These are phyloP conservation scores for Recurvirostra avosetta DNA, from an alignment of 2,113 vertebrate species.

Conservation along the genomic window DNA sequence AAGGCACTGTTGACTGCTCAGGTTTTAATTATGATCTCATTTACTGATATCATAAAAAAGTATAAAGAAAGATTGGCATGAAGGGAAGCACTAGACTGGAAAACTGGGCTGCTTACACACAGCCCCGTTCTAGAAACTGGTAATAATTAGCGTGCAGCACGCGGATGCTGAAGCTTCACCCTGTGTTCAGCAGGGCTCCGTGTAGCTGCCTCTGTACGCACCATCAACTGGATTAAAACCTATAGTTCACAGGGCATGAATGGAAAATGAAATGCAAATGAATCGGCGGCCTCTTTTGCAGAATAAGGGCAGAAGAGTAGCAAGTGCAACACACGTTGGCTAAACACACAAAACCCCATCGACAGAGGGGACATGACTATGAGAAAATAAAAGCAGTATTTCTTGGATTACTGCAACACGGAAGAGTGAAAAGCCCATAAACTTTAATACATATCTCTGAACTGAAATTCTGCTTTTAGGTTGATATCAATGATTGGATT, in stretches of 20 bases:
- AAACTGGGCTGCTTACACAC: background rate
- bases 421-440: background rate
- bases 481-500: background rate
- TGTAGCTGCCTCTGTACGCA: background rate
- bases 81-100: background rate
- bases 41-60: background rate
- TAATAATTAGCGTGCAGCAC: background rate
- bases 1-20: background rate
- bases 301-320: background rate
- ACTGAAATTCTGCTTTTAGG: background rate
- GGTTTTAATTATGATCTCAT: slow-evolving; percentile 23
- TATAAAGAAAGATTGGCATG: background rate
- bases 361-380: background rate
- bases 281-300: background rate
- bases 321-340: background rate
- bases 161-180: background rate
- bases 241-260: background rate
- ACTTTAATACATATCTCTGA: background rate
- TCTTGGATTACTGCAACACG: background rate
- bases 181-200: background rate
- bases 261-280: background rate
- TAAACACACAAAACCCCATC: background rate
- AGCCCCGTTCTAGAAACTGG: background rate
- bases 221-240: background rate
- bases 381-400: background rate